Conservation (phyloP, 2,797 vertebrate species). For the Leuciscus waleckii region DNA sequence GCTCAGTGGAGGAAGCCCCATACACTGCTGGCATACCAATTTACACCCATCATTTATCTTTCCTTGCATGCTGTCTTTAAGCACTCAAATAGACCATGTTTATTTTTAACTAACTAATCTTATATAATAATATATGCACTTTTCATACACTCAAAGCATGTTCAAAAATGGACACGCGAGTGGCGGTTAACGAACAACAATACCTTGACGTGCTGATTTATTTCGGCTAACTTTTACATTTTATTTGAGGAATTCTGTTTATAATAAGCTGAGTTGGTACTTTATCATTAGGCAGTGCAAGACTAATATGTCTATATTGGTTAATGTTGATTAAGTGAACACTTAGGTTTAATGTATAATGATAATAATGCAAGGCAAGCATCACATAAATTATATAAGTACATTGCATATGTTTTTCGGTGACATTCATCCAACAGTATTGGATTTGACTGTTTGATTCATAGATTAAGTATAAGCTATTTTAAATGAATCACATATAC, state of each 20-base stretch:
- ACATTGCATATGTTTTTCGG: not conserved
- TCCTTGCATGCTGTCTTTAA: slow-evolving; percentile 2
- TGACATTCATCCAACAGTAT: not conserved
- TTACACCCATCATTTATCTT: slow-evolving; percentile 32
- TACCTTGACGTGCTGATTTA: not conserved
- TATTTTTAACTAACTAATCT: slow-evolving; percentile 2
- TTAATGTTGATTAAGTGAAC: not conserved
- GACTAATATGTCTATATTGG: not conserved
- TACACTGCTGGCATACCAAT: slow-evolving; percentile 42
- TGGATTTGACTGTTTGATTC: not conserved
- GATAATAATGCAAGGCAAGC: not conserved
- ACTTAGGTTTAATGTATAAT: not conserved
- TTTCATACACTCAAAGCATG: not conserved
- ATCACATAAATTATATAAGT: not conserved
- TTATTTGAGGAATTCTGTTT: not conserved
- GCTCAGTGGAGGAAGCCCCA: slow-evolving; percentile 38
- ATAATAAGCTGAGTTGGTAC: not conserved
- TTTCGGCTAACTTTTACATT: not conserved
- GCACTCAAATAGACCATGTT: not conserved
- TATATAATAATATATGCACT: not conserved
- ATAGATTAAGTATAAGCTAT: not conserved
- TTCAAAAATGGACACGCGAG: not conserved
- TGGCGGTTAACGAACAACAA: not conserved
- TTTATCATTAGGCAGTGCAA: not conserved
- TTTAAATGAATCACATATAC: not conserved